phyloP scores from a whole-genome alignment of 2,888 invertebrate species.

The Campopleginae sp. region DNA sequence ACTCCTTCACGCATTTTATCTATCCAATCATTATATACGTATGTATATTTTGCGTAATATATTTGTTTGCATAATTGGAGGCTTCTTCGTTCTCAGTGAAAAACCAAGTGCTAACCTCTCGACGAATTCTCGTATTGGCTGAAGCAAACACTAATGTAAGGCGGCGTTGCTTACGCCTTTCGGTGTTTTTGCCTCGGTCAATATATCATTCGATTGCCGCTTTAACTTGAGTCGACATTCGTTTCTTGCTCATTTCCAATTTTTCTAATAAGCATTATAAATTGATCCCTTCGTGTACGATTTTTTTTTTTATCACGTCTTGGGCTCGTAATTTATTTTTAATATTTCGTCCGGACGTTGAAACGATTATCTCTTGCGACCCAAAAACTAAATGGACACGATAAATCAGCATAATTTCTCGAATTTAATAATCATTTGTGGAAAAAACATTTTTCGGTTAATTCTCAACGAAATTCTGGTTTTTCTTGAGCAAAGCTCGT shows the following conservation, averaged over 20 bases:
- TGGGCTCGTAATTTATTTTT: too few relatives aligned
- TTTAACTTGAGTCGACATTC: not conserved
- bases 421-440: too few relatives aligned
- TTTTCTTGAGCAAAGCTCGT: too few relatives aligned
- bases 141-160: not conserved
- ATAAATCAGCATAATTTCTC: too few relatives aligned
- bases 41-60: not conserved
- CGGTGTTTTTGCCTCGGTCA: not conserved
- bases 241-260: not conserved
- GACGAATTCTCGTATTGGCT: not conserved
- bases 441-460: too few relatives aligned
- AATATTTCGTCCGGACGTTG: too few relatives aligned
- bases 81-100: slow-evolving; percentile 11
- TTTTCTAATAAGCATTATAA: too few relatives aligned
- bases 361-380: too few relatives aligned
- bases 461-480: not conserved
- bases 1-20: slow-evolving; percentile 17
- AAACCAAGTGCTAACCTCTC: slow-evolving; percentile 1
- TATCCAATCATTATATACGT: not conserved
- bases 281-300: too few relatives aligned
- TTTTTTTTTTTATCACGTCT: too few relatives aligned
- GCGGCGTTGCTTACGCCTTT: not conserved
- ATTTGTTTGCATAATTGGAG: slow-evolving; percentile 11
- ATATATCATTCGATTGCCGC: slow-evolving; percentile 2
- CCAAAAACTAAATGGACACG: too few relatives aligned